phyloP scores from a whole-genome alignment of 2,888 invertebrate genomes.

The Tetragonisca angustula region DNA sequence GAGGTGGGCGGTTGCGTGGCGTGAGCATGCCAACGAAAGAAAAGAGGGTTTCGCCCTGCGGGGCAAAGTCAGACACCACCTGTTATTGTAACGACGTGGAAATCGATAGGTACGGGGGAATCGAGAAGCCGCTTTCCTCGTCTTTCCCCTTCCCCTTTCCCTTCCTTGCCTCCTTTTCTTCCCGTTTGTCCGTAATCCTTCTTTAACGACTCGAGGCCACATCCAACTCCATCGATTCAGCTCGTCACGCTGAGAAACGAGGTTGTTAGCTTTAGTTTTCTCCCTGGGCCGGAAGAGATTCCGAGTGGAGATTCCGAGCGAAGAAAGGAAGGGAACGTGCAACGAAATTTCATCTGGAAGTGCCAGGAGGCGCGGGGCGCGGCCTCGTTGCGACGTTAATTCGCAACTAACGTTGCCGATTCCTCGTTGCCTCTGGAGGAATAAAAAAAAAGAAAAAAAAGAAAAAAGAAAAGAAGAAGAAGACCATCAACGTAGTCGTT shows the following conservation, averaged over 20 bases:
- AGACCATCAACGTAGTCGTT: background rate
- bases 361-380: too few relatives aligned
- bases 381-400: background rate
- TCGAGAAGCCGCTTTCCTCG: background rate
- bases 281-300: constrained; percentile 9
- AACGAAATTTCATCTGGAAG: background rate
- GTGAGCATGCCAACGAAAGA: background rate
- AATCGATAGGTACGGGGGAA: constrained; percentile 7
- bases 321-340: background rate
- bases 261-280: constrained; percentile 50
- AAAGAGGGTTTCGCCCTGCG: background rate
- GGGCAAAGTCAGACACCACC: constrained; percentile 26
- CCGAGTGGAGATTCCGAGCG: background rate
- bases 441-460: background rate
- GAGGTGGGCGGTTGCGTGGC: background rate
- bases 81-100: constrained; percentile 20
- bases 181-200: constrained; percentile 45
- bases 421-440: background rate
- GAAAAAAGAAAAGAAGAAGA: too few relatives aligned
- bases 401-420: background rate
- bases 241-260: constrained; percentile 49
- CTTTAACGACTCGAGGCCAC: constrained; percentile 56
- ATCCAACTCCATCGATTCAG: constrained; percentile 59
- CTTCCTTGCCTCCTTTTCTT: background rate
- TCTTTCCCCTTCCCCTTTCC: background rate